Percentiles rank a stretch among this genome's conserved stretches.
phyloP scores from a whole-genome alignment of 1,140 invertebrate genomes.

The Bathynomus jamesi region DNA sequence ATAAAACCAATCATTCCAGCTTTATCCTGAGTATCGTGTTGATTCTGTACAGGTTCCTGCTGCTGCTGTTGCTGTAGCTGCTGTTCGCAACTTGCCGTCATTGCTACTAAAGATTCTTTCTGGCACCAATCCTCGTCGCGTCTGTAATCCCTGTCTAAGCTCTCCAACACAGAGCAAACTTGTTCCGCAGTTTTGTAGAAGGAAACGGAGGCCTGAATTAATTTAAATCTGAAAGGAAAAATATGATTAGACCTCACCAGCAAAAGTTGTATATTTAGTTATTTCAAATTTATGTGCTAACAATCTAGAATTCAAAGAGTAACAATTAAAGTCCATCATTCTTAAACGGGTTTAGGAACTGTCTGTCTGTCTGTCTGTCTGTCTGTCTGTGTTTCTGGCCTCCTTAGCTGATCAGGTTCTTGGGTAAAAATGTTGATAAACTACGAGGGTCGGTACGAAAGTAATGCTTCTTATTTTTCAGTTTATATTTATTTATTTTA shows the following conservation, averaged over 20 bases:
- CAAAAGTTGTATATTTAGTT: no score
- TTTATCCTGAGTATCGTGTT: constrained; percentile 45
- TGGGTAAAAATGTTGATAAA: no score
- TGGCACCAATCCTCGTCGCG: constrained; percentile 93
- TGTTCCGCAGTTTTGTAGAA: constrained; percentile 92
- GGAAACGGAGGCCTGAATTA: constrained; percentile 90
- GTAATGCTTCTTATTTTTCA: no score
- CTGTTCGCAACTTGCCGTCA: constrained; percentile 23
- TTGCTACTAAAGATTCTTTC: constrained; percentile 35
- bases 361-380: not conserved
- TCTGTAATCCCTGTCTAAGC: constrained; percentile 87
- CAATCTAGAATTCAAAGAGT: no score
- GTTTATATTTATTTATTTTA: no score
- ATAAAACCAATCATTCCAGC: constrained; percentile 62
- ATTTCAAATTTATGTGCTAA: no score
- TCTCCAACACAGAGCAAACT: constrained; percentile 90
- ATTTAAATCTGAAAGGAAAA: constrained; percentile 57
- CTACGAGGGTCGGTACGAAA: no score
- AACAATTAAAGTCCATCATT: not conserved
- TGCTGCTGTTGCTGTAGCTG: constrained; percentile 1
- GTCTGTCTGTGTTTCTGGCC: no score
- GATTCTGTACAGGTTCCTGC: not conserved
- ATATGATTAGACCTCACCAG: not conserved
- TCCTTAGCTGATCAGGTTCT: no score
- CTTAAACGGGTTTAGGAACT: not conserved